phyloP scores from a whole-genome alignment of 2,888 invertebrate genomes.

The Hydrotaea diabolus region DNA sequence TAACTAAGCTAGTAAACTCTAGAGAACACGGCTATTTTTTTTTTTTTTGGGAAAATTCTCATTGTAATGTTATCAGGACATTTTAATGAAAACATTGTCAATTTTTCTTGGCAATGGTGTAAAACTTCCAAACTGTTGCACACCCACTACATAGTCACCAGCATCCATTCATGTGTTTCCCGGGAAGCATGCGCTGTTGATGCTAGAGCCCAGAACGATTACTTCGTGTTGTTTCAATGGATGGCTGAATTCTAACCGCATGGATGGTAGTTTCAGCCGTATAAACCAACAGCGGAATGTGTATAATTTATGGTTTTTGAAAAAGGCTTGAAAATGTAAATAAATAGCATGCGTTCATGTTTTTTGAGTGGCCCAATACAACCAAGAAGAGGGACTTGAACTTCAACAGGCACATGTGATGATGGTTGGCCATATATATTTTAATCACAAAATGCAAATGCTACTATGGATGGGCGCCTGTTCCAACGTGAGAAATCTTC shows the following conservation, averaged over 20 bases:
- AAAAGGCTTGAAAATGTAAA: not conserved
- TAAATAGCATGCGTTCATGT: not conserved
- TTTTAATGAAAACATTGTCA: too few relatives aligned
- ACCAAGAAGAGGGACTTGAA: not conserved
- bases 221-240: not conserved
- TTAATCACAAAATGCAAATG: not conserved
- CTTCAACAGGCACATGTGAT: not conserved
- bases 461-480: slow-evolving; percentile 17
- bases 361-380: not conserved
- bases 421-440: not conserved
- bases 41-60: too few relatives aligned
- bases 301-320: slow-evolving; percentile 16
- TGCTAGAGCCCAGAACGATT: not conserved
- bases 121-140: not conserved
- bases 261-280: not conserved
- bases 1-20: too few relatives aligned
- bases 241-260: not conserved
- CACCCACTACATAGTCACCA: not conserved
- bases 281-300: not conserved
- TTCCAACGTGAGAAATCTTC: not conserved
- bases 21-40: too few relatives aligned
- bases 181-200: slow-evolving; percentile 11
- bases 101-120: not conserved
- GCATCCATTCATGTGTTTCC: not conserved
- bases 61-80: too few relatives aligned